Percentiles rank a stretch among this genome's conserved stretches.
phyloP scores from a whole-genome alignment of 1,140 invertebrate genomes.

The Acyrthosiphon pisum region DNA sequence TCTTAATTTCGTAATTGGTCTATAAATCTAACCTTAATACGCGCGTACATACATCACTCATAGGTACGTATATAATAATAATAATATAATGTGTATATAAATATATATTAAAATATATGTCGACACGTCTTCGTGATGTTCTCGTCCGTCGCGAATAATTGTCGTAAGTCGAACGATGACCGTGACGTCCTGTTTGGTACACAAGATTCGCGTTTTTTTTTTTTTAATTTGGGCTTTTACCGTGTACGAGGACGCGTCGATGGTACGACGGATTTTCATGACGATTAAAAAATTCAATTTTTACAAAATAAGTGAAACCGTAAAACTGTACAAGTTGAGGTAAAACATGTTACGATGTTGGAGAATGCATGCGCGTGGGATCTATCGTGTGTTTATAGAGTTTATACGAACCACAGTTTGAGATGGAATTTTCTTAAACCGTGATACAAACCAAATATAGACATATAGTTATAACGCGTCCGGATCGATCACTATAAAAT shows the following conservation, averaged over 20 bases:
- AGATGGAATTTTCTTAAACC: too few species aligned
- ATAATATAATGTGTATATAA: not conserved
- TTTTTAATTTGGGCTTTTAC: not conserved
- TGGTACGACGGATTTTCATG: not conserved
- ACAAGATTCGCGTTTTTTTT: not conserved
- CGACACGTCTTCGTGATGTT: not conserved
- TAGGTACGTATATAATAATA: not conserved
- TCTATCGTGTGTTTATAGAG: too few species aligned
- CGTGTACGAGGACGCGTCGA: not conserved
- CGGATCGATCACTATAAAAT: not conserved
- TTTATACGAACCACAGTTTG: not conserved
- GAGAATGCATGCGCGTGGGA: not conserved
- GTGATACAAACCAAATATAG: too few species aligned
- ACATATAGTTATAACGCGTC: not conserved
- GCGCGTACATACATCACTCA: not conserved
- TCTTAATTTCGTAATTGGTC: conserved; percentile 42
- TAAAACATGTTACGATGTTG: too few species aligned
- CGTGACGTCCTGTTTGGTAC: conserved; percentile 13
- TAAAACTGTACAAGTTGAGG: too few species aligned
- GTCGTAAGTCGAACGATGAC: conserved; percentile 20
- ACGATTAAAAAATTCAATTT: not conserved
- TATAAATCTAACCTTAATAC: conserved; percentile 47
- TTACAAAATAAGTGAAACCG: too few species aligned
- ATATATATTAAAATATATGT: not conserved
- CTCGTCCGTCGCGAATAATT: conserved; percentile 1